These are phyloP conservation scores for Phaetusa simplex DNA, from an alignment of 2,113 vertebrate genomes.

Conservation along the genomic window DNA sequence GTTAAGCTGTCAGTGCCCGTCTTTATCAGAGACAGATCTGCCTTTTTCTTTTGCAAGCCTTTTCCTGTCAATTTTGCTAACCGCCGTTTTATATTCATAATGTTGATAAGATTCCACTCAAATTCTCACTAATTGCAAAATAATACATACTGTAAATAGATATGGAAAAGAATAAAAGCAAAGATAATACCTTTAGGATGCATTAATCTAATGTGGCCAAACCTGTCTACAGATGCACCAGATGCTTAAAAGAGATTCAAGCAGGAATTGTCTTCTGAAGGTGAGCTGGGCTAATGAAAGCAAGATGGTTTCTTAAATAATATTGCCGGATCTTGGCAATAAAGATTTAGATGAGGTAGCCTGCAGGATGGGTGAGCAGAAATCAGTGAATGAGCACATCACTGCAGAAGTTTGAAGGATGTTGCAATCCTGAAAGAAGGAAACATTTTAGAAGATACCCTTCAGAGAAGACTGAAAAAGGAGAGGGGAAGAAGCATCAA, in stretches of 20 bases:
- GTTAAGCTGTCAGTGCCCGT: not conserved
- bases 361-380: not conserved
- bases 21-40: not conserved
- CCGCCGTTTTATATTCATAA: not conserved
- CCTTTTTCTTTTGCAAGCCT: not conserved
- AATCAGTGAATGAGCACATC: not conserved
- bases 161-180: not conserved
- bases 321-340: not conserved
- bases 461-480: not conserved
- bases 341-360: not conserved
- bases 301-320: not conserved
- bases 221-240: not conserved
- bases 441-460: not conserved
- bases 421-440: not conserved
- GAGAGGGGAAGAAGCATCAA: not conserved
- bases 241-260: not conserved
- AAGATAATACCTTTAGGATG: not conserved
- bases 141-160: not conserved
- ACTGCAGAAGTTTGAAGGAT: not conserved
- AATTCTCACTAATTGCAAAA: not conserved
- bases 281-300: not conserved
- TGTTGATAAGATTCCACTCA: not conserved
- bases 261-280: not conserved
- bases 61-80: conserved; percentile 12
- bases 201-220: not conserved